Percentiles rank a stretch among this genome's conserved stretches.
Conservation (phyloP, 2,797 vertebrate genomes). For the Spea hammondii region DNA sequence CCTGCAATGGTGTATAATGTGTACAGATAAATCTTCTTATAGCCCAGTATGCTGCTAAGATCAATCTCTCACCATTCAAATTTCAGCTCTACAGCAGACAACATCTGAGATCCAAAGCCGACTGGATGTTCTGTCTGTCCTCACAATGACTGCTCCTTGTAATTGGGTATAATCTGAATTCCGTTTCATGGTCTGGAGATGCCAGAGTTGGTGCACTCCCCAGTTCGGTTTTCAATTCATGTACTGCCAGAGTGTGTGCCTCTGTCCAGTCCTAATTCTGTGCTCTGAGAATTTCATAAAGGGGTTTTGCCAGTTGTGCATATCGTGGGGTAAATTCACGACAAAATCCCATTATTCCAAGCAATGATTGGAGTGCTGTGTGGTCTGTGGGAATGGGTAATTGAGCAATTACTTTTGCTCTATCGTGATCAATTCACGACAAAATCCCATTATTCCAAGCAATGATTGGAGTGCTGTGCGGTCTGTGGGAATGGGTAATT, state of each 20-base stretch:
- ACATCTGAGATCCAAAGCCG: not conserved
- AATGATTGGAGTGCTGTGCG: not conserved
- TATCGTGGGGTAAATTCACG: not conserved
- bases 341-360: slow-evolving; percentile 2
- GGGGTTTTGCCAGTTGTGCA: slow-evolving; percentile 1
- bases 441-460: slow-evolving; percentile 2
- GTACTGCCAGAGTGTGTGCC: not conserved
- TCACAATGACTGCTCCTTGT: slow-evolving; percentile 5
- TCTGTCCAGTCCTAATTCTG: slow-evolving; percentile 6
- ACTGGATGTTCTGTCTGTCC: not conserved
- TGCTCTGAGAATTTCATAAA: slow-evolving; percentile 1
- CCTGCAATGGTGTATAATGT: no score
- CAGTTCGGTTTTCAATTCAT: not conserved
- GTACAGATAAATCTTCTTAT: no score
- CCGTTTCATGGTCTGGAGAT: not conserved
- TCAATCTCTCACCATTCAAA: no score
- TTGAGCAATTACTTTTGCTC: not conserved
- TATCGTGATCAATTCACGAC: not conserved
- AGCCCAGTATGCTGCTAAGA: no score
- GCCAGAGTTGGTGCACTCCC: not conserved
- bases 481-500: not conserved
- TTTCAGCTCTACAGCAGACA: not conserved
- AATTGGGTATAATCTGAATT: not conserved
- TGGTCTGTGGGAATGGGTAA: not conserved
- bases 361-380: not conserved